A percentile compares a stretch with the other conserved stretches of the same genome.
Conservation (phyloP, 2,797 vertebrate species). For the Rhinella marina region DNA sequence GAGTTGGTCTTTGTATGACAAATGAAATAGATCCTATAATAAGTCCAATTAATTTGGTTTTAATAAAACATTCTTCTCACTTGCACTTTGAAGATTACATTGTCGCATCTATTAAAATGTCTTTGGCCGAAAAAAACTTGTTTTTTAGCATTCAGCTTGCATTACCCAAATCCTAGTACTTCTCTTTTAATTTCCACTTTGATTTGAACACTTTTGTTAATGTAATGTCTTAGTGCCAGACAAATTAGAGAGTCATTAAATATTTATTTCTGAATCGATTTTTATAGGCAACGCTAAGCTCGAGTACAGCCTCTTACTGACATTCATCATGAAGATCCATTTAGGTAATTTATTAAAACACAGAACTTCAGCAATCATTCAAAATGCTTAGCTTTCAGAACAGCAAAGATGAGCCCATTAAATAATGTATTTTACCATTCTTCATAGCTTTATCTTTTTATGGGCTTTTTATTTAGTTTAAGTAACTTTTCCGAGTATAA, state of each 20-base stretch:
- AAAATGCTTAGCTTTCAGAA: constrained; percentile 56
- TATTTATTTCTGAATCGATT: constrained; percentile 58
- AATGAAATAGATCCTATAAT: constrained; percentile 38
- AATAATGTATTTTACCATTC: constrained; percentile 66
- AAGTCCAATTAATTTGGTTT: constrained; percentile 48
- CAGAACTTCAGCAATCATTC: constrained; percentile 52
- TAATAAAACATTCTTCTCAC: constrained; percentile 40
- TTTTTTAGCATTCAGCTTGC: constrained; percentile 56
- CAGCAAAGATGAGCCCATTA: constrained; percentile 59
- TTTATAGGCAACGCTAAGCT: constrained; percentile 49
- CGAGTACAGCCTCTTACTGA: constrained; percentile 51
- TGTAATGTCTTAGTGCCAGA: constrained; percentile 51
- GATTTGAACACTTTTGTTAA: constrained; percentile 58
- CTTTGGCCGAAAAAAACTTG: constrained; percentile 35
- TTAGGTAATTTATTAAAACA: constrained; percentile 64
- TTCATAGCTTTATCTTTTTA: constrained; percentile 64
- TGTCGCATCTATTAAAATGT: constrained; percentile 37
- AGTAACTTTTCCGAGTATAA: constrained; percentile 30
- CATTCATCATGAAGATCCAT: constrained; percentile 56
- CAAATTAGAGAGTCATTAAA: constrained; percentile 61
- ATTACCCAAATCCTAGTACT: constrained; percentile 48
- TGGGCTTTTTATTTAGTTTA: constrained; percentile 46
- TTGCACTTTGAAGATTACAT: constrained; percentile 50
- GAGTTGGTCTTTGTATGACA: constrained; percentile 11
- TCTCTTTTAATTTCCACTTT: constrained; percentile 62